A percentile compares a stretch with the other conserved stretches of the same genome.
Conservation (phyloP, 2,888 invertebrate species). For the Sialis lutaria region DNA sequence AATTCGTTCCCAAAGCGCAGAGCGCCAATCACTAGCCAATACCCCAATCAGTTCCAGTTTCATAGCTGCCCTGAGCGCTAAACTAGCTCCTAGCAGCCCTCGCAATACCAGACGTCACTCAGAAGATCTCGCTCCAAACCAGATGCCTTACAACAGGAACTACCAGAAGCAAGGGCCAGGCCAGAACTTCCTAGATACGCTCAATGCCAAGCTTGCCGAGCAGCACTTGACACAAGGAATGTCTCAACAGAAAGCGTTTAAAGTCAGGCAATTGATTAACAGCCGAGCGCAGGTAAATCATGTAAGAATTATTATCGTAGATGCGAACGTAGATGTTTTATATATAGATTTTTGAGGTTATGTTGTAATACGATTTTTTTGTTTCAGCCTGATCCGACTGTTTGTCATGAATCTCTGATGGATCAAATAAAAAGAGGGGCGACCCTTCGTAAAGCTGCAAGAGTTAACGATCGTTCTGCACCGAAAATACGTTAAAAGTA, state of each 20-base stretch:
- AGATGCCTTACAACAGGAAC: slow-evolving; percentile 4
- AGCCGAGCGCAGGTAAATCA: slow-evolving; percentile 44
- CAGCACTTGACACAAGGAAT: slow-evolving; percentile 32
- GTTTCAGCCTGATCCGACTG: slow-evolving; percentile 56
- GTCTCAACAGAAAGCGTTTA: slow-evolving; percentile 36
- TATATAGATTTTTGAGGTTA: neutral
- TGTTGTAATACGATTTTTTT: slow-evolving; percentile 7
- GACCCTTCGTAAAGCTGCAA: slow-evolving; percentile 57
- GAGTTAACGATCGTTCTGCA: slow-evolving; percentile 70
- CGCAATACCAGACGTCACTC: slow-evolving; percentile 32
- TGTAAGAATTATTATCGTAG: no score
- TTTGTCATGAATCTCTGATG: slow-evolving; percentile 79
- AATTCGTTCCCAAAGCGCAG: slow-evolving; percentile 38
- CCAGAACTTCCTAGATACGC: slow-evolving; percentile 56
- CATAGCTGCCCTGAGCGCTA: slow-evolving; percentile 55
- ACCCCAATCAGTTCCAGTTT: slow-evolving; percentile 43
- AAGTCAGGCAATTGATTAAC: slow-evolving; percentile 56
- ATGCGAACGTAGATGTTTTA: neutral
- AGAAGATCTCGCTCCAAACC: slow-evolving; percentile 20
- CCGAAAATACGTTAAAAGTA: slow-evolving; percentile 58
- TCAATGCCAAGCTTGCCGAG: slow-evolving; percentile 61
- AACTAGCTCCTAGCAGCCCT: slow-evolving; percentile 44
- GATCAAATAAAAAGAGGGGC: slow-evolving; percentile 85
- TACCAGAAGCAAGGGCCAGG: slow-evolving; percentile 20
- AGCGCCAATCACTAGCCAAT: slow-evolving; percentile 31